phyloP scores from a whole-genome alignment of 2,797 vertebrate genomes.

The Gymnodraco acuticeps region DNA sequence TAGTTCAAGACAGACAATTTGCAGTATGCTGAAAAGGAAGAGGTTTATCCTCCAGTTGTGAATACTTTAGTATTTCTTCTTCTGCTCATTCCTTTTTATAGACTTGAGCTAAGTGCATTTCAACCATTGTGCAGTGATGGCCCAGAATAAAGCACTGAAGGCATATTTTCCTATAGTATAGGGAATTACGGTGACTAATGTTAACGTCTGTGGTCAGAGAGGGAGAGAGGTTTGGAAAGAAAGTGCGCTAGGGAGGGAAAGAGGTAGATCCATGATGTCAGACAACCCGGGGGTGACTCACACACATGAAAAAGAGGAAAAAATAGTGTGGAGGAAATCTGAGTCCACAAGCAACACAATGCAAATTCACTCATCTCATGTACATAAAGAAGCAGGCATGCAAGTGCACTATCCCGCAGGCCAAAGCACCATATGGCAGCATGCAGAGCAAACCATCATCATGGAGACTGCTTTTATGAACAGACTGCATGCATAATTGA shows the following conservation, averaged over 20 bases:
- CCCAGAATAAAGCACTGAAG: constrained; percentile 12
- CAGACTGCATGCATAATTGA: constrained; percentile 66
- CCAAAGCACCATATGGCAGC: constrained; percentile 61
- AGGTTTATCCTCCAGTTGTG: constrained; percentile 37
- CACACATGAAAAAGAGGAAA: constrained; percentile 9
- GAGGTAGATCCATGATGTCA: constrained; percentile 50
- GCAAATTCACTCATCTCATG: constrained; percentile 35
- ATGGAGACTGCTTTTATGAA: constrained; percentile 48
- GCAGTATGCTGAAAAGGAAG: constrained; percentile 20
- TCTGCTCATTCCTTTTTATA: background rate
- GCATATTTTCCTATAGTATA: constrained; percentile 58
- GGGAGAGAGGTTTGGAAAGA: constrained; percentile 56
- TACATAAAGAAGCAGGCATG: constrained; percentile 57
- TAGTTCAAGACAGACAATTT: constrained; percentile 32
- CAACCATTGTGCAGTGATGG: constrained; percentile 25
- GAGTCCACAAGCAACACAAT: constrained; percentile 36
- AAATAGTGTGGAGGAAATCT: constrained; percentile 19
- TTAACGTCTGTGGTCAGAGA: constrained; percentile 46
- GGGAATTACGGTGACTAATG: constrained; percentile 64
- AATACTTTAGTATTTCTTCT: background rate
- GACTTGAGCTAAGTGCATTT: constrained; percentile 11
- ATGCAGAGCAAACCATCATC: constrained; percentile 40
- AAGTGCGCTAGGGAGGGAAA: constrained; percentile 42
- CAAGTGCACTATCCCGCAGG: constrained; percentile 56
- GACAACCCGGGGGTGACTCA: constrained; percentile 50